Evolutionary conservation across 2,113 vertebrate genomes (phyloP).

Genomic region (Phocoena sinus): DNA sequence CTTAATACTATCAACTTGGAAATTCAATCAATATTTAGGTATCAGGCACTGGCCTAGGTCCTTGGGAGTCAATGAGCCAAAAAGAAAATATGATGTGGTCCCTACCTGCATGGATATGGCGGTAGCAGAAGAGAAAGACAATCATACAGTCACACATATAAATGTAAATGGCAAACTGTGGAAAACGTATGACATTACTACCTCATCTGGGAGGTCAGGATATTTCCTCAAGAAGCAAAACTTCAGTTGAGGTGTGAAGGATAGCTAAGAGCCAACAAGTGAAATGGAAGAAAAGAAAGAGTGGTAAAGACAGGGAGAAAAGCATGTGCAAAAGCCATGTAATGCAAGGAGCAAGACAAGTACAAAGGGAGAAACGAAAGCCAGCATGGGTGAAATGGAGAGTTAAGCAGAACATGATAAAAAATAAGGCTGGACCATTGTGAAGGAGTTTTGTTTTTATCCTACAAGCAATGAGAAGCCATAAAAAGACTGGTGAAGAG

Average conservation of each 20-base stretch:
- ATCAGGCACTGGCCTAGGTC: not conserved
- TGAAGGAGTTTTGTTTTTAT: not conserved
- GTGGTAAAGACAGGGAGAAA: not conserved
- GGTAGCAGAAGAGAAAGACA: not conserved
- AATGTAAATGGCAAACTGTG: not conserved
- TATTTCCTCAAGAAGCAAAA: not conserved
- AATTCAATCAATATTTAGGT: conserved; percentile 6
- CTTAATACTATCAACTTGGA: not conserved
- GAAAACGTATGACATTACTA: not conserved
- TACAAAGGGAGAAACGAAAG: not conserved
- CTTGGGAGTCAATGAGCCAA: not conserved
- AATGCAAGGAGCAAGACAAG: not conserved
- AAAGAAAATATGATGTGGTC: not conserved
- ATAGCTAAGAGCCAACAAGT: not conserved
- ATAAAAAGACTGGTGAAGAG: not conserved
- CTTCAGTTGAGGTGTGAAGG: not conserved
- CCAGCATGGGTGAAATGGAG: not conserved
- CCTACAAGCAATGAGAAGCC: not conserved
- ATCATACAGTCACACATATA: not conserved
- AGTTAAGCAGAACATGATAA: not conserved
- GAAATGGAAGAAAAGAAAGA: not conserved
- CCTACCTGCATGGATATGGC: not conserved
- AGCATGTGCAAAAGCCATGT: not conserved
- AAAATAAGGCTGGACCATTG: not conserved
- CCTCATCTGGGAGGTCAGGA: not conserved